Evolutionary conservation across 1,140 invertebrate genomes (phyloP), one percentile per base, ranked within the genome.

Genomic region (Chironomus tepperi): DNA sequence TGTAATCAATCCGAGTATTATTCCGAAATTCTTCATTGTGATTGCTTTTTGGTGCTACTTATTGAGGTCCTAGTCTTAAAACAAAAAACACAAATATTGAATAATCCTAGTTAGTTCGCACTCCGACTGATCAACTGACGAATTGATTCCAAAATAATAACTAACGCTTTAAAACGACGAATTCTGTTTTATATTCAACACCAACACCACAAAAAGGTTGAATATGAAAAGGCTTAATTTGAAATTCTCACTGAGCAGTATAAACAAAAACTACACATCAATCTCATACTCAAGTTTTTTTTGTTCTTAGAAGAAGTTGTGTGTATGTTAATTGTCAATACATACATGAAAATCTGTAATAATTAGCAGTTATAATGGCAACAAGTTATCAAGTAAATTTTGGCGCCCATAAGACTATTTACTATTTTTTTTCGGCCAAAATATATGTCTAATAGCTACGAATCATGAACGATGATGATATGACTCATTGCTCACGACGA

Each of bases 101-200:
- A 34, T 34, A 34, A 34, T 34, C 24, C 24, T 34, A 5, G 24
- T 34, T 34, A 34, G 24, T 34, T 34, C 5, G 24, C 24, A 34
- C 24, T 34, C 24, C 24, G 24, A 34, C 24, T 34, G 24, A 34
- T 34, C 24, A 34, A 34, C 24, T 34, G 24, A 34, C 47, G 47
- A n/a, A 12, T 10, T 57, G 47, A n/a, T 12, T 57, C n/a, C 47
- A 57, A 57, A 57, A 57, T 57, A 10, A 18, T 18, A 70, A 70
- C 65, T 70, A 70, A 70, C 65, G 19, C 19, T n/a, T 7, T 19
- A 18, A 15, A 18, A 70, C 65, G 65, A 70, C 16, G 65, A 70
- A 18, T 18, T 70, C 19, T 15, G n/a, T 70, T 70, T 70, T 70
- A 70, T 70, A 70, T 70, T 70, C 65, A 70, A 70, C 18, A 70